These are phyloP conservation scores for Huso huso DNA, from an alignment of 2,797 vertebrate genomes.

Conservation along the genomic window DNA sequence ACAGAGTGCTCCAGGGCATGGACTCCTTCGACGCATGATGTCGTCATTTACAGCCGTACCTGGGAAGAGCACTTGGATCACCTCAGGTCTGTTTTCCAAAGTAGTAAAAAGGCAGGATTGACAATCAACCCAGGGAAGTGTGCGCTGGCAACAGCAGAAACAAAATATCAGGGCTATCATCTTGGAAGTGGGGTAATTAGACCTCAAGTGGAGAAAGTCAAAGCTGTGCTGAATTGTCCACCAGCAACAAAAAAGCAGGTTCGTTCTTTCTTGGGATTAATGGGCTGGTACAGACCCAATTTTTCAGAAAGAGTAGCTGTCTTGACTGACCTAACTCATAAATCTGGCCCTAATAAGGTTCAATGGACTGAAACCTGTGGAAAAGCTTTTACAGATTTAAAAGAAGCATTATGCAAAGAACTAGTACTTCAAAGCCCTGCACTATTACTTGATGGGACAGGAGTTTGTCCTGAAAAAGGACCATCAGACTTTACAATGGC, in stretches of 20 bases:
- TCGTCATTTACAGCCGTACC: slow-evolving; percentile 4
- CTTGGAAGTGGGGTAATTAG: slow-evolving; percentile 10
- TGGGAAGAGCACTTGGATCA: slow-evolving; percentile 11
- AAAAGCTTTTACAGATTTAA: slow-evolving; percentile 1
- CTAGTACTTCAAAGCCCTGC: slow-evolving; percentile 1
- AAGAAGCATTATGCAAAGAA: slow-evolving; percentile 9
- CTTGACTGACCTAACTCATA: slow-evolving; percentile 10
- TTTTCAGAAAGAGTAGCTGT: slow-evolving; percentile 7
- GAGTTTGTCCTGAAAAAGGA: neutral
- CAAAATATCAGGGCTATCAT: slow-evolving; percentile 15
- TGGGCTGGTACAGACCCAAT: slow-evolving; percentile 17
- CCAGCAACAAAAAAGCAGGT: slow-evolving; percentile 11
- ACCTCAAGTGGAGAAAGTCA: slow-evolving; percentile 11
- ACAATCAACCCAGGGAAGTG: slow-evolving; percentile 12
- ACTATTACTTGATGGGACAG: neutral
- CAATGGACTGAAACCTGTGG: neutral
- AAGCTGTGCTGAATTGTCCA: slow-evolving; percentile 12
- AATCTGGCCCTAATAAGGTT: neutral
- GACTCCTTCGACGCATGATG: neutral
- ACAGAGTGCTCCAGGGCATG: neutral
- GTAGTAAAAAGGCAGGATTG: neutral
- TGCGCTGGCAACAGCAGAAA: neutral
- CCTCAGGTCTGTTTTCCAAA: neutral
- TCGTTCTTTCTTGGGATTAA: slow-evolving; percentile 13
- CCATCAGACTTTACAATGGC: neutral